Percentiles rank a stretch among this genome's conserved stretches.
phyloP scores from a whole-genome alignment of 2,797 vertebrate species.

The Enteromius trimaculatus region DNA sequence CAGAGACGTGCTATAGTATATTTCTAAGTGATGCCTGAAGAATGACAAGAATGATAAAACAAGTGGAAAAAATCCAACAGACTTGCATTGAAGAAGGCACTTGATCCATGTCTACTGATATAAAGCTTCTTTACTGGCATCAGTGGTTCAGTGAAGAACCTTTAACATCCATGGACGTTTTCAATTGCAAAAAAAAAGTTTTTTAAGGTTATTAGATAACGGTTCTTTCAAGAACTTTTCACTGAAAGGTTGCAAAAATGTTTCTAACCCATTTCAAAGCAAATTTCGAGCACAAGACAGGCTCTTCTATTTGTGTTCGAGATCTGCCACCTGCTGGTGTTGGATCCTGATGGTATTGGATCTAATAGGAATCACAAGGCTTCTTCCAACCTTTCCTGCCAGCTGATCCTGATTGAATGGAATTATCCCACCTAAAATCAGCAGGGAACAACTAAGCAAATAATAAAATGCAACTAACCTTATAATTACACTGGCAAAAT shows the following conservation, averaged over 20 bases:
- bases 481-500: conserved; percentile 12
- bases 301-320: conserved; percentile 82
- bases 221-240: background rate
- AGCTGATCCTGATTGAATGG: conserved; percentile 7
- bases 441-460: conserved; percentile 26
- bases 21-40: background rate
- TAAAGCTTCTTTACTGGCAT: background rate
- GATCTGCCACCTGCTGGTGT: conserved; percentile 83
- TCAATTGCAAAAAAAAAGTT: background rate
- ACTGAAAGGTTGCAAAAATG: background rate
- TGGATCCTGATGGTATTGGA: conserved; percentile 73
- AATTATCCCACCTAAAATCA: conserved; percentile 20
- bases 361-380: conserved; percentile 77
- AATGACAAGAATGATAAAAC: background rate
- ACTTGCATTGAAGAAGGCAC: background rate
- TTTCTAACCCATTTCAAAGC: conserved; percentile 57
- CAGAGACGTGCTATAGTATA: background rate
- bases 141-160: background rate
- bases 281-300: conserved; percentile 75
- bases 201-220: background rate
- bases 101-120: conserved; percentile 11
- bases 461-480: conserved; percentile 5
- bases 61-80: background rate
- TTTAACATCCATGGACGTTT: background rate
- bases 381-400: conserved; percentile 60